Evolutionary conservation across 1,140 invertebrate species (phyloP).

Genomic region (Heliothis virescens): DNA sequence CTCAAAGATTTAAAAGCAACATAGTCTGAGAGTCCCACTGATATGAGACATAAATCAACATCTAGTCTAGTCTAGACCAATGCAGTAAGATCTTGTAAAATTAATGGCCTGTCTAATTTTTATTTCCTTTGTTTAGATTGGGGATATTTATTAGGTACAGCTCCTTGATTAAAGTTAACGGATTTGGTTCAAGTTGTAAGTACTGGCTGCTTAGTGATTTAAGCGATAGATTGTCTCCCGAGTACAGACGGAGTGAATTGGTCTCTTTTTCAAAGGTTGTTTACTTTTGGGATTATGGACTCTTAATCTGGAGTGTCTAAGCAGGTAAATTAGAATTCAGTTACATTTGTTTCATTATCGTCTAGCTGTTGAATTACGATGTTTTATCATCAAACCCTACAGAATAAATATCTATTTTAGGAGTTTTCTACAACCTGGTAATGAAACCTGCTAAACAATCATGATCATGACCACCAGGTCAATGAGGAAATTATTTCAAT

Average conservation of each 20-base stretch:
- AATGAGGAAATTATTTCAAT: no score
- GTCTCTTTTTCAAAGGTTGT: background rate
- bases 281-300: background rate
- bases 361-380: no score
- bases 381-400: no score
- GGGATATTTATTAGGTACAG: constrained; percentile 16
- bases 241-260: no score
- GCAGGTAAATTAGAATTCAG: background rate
- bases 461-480: no score
- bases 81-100: constrained; percentile 30
- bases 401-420: no score
- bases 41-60: constrained; percentile 30
- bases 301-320: no score
- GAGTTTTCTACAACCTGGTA: no score
- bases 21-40: constrained; percentile 1
- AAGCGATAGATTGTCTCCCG: background rate
- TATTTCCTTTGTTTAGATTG: constrained; percentile 14
- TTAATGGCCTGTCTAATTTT: constrained; percentile 35
- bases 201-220: constrained; percentile 1
- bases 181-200: constrained; percentile 17
- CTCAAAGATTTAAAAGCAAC: constrained; percentile 7
- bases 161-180: constrained; percentile 11
- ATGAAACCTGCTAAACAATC: no score
- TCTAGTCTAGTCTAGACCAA: constrained; percentile 26
- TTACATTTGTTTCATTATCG: background rate